These are phyloP conservation scores for Cephalopholis sonnerati DNA, from an alignment of 2,113 vertebrate genomes.

Conservation along the genomic window DNA sequence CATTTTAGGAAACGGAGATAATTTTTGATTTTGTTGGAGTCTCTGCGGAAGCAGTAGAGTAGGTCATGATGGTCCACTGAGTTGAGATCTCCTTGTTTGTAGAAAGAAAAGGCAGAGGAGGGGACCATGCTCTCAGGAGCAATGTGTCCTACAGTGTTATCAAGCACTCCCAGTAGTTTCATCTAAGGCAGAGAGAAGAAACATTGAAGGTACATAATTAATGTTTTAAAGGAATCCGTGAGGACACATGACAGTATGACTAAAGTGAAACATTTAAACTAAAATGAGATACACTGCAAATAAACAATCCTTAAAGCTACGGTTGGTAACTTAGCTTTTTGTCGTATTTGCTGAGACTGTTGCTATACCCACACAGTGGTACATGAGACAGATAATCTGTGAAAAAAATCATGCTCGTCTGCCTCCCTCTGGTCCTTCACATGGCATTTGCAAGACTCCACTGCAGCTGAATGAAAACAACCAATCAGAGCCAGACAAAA, in stretches of 20 bases:
- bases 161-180: conserved; percentile 82
- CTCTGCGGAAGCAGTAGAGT: conserved; percentile 85
- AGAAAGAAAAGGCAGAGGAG: conserved; percentile 53
- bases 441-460: no score
- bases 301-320: no score
- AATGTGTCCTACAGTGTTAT: conserved; percentile 72
- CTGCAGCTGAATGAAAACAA: no score
- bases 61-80: conserved; percentile 80
- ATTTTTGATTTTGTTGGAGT: conserved; percentile 85
- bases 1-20: conserved; percentile 84
- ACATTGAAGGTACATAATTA: neutral
- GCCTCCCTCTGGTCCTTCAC: no score
- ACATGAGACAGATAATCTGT: no score
- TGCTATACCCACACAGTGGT: no score
- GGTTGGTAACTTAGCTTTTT: no score
- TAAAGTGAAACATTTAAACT: neutral
- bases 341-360: no score
- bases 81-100: conserved; percentile 68
- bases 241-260: neutral
- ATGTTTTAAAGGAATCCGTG: neutral
- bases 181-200: conserved; percentile 70
- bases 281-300: neutral
- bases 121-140: conserved; percentile 64
- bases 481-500: no score
- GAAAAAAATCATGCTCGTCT: no score